These are phyloP conservation scores for Caenorhabditis briggsae DNA, from an alignment of 1,140 invertebrate species.

Conservation along the genomic window DNA sequence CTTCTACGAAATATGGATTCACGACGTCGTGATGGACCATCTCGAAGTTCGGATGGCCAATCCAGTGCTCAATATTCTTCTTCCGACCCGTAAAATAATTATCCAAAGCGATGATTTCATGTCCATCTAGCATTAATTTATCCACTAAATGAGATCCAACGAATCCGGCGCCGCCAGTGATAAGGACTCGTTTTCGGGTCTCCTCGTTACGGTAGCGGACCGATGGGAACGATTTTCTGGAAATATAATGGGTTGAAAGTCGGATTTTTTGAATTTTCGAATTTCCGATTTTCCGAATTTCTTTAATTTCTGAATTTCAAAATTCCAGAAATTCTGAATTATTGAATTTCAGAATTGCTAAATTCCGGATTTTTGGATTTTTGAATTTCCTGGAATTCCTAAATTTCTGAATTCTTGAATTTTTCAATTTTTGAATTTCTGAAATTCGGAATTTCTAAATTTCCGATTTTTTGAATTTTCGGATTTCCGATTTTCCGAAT, in stretches of 20 bases:
- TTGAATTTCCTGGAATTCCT: neutral
- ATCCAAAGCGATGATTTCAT: constrained; percentile 95
- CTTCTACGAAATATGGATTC: constrained; percentile 96
- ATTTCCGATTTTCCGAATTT: too few species aligned
- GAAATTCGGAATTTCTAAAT: too few species aligned
- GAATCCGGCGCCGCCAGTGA: constrained; percentile 96
- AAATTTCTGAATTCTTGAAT: neutral
- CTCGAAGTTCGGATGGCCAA: constrained; percentile 98
- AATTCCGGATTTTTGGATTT: too few species aligned
- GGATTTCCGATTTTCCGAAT: too few species aligned
- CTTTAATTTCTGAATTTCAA: too few species aligned
- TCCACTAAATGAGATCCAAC: constrained; percentile 98
- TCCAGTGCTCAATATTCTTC: constrained; percentile 97
- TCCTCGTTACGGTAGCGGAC: constrained; percentile 73
- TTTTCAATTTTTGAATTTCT: too few species aligned
- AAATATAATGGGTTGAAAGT: too few species aligned
- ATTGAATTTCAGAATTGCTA: too few species aligned
- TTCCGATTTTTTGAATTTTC: too few species aligned
- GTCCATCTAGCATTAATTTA: constrained; percentile 92
- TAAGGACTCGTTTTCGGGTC: constrained; percentile 79
- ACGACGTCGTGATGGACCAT: constrained; percentile 98
- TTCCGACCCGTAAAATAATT: constrained; percentile 98
- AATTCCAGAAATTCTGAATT: too few species aligned
- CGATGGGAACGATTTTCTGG: constrained; percentile 67
- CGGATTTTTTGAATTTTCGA: too few species aligned